Percentiles rank a stretch among this genome's conserved stretches.
Evolutionary conservation across 2,797 vertebrate genomes (phyloP).

Genomic region (Catamblyrhynchus diadema): DNA sequence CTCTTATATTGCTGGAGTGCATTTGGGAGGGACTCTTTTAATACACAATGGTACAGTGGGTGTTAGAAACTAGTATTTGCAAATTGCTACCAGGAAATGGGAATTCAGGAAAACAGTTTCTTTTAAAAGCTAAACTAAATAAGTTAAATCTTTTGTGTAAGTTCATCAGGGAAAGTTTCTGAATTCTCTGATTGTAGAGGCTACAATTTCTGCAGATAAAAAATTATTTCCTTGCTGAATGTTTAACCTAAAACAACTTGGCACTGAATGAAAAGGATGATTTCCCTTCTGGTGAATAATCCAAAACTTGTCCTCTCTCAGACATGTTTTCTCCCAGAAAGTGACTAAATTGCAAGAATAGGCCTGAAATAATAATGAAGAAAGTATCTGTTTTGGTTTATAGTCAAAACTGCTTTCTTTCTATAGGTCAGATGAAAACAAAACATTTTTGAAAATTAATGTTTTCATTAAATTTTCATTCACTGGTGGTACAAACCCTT

Average conservation of each 20-base stretch:
- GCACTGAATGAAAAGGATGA: not conserved
- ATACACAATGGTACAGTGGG: not conserved
- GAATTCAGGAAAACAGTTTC: not conserved
- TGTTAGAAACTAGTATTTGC: not conserved
- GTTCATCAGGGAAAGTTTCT: not conserved
- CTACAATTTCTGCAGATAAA: not conserved
- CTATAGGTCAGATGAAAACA: not conserved
- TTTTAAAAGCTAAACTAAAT: not conserved
- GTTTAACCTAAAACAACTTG: not conserved
- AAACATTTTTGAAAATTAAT: not conserved
- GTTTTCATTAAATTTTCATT: not conserved
- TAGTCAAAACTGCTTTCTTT: not conserved
- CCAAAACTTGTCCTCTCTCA: not conserved
- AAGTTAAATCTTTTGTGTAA: not conserved
- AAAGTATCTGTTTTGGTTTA: not conserved
- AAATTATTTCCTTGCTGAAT: not conserved
- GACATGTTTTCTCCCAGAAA: not conserved
- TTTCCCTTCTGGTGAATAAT: not conserved
- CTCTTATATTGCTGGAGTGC: not conserved
- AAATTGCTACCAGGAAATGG: not conserved
- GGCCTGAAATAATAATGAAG: not conserved
- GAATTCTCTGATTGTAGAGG: not conserved
- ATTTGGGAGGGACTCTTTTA: not conserved
- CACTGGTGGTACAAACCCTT: not conserved
- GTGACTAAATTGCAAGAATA: not conserved